Base-by-base conservation (phyloP, 2,888 invertebrate genomes). In the Drosophila incognita region DNA sequence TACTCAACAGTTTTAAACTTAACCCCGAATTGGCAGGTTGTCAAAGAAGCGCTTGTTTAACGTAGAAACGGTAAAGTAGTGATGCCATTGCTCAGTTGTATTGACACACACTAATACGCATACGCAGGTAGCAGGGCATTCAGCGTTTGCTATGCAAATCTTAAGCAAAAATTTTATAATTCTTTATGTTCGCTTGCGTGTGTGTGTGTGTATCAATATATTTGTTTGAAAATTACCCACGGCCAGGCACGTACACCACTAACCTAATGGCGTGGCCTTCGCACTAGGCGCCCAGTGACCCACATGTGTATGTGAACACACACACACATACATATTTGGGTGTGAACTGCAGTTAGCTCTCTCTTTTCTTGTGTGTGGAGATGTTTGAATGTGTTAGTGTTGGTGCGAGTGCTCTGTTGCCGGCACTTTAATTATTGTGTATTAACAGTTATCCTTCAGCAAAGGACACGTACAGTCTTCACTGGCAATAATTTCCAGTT, bases 1-100 rank as follows among this genome's bases (percentile, higher is more conserved):
- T 52, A 52, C 59, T 61, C 63, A 81, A 82, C 83, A 83, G 76
- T 84, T 85, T 74, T 46, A 85, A 79, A 74, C 72, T 62, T 59
- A 69, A 72, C 57, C 64, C 51, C 40, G 62, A 52, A 54, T 53
- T 63, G 76, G 53, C 59, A 76, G 74, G 76, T 79, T 69, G 76
- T 70, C 40, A 8, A 46, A 21, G 21, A 31, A 31, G 49, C 48
- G 52, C 27, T 65, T 65, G 46, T 54, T 61, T 38, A 48, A 63
- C 35, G 40, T 38, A 35, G 29, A 70, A 48, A 63, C 74, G 79
- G 79, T 71, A 62, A 61, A 56, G 21, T 46, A n/a, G 40, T 60
- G 48, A 62, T 61, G 60, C 48, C 42, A 36, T 49, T 57, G 31
- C 61, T 13, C 31, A 51, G 21, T 35, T 52, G 21, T 52, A 61